Conservation (phyloP, 2,113 vertebrate genomes). For the Ranitomeya variabilis region DNA sequence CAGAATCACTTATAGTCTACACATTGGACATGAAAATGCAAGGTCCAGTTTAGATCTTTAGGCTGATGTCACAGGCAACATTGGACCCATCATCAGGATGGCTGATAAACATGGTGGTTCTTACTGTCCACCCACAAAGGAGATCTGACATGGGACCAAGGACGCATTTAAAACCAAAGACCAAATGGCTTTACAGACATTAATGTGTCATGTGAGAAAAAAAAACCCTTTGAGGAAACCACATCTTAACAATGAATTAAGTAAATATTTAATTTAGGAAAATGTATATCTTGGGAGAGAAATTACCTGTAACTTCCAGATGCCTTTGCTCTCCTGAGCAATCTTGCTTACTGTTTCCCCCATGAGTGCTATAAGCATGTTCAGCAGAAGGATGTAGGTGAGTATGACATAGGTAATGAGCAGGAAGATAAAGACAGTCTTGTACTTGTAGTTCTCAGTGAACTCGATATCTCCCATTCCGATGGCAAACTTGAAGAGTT, state of each 20-base stretch:
- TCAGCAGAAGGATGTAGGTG: slow-evolving; percentile 96
- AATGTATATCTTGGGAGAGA: background rate
- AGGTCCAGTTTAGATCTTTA: too few species aligned
- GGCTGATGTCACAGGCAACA: too few species aligned
- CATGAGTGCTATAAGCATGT: slow-evolving; percentile 98
- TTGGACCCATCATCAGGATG: too few species aligned
- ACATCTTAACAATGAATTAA: background rate
- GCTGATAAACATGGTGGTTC: too few species aligned
- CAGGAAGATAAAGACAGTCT: slow-evolving; percentile 85
- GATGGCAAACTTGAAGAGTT: slow-evolving; percentile 98
- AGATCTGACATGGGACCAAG: too few species aligned
- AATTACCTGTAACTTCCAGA: slow-evolving; percentile 94
- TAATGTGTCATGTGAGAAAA: too few species aligned
- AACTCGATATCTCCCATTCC: slow-evolving; percentile 98
- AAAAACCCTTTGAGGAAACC: background rate
- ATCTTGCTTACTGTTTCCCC: slow-evolving; percentile 89
- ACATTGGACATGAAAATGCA: too few species aligned
- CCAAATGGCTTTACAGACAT: too few species aligned
- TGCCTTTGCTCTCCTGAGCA: slow-evolving; percentile 83
- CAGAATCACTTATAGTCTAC: too few species aligned
- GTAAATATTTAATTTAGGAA: background rate
- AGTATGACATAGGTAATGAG: slow-evolving; percentile 90
- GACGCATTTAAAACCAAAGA: too few species aligned
- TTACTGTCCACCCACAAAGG: too few species aligned
- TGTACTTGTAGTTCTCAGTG: slow-evolving; percentile 84